Base-by-base conservation (phyloP, 1,140 invertebrate species). In the Drosophila setifemur region DNA sequence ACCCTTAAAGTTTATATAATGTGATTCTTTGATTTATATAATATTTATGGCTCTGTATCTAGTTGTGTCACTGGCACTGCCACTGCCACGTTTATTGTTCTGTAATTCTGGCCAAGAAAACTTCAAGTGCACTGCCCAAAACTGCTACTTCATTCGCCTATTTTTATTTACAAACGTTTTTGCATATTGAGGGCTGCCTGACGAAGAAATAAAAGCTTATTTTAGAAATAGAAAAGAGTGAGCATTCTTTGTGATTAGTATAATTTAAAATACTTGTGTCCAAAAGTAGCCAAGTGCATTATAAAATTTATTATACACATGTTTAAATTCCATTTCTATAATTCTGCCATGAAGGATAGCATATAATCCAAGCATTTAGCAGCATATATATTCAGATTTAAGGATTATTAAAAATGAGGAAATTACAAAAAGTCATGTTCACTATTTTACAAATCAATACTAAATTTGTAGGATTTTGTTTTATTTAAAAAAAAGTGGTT, bases 1-100 rank as follows among this genome's bases (percentile, higher is more conserved):
- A 53, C 57, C 72, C 48, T 82, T 82, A 48, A 82, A 82, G 77
- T 82, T 61, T 53, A 70, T 61, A 64, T 76, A 76, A 66, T 81
- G 66, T 74, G 64, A 45, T 18, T 47, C 50, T 71, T 74, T 75
- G 76, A 79, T 79, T 79, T 79, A 79, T 79, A 74, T 53, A 70
- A 75, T 81, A 79, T 81, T 74, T 64, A 71, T 60, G 53, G 63
- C 39, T 40, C 9, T 63, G 57, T 6, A 23, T 29, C 42, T 61
- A 39, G 42, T 48, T 40, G 40, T 63, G 19, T 23, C 19, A 31
- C 40, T 47, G 25, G 54, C 54, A 28, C 23, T 45, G 37, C 19
- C 52, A 53, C 60, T 31, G n/a, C n/a, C n/a, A n/a, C n/a, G n/a
- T n/a, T n/a, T n/a, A 77, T 58, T 73, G 69, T 64, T 68, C 6